Evolutionary conservation across 2,888 invertebrate species (phyloP).

Genomic region (Leptura quadrifasciata): DNA sequence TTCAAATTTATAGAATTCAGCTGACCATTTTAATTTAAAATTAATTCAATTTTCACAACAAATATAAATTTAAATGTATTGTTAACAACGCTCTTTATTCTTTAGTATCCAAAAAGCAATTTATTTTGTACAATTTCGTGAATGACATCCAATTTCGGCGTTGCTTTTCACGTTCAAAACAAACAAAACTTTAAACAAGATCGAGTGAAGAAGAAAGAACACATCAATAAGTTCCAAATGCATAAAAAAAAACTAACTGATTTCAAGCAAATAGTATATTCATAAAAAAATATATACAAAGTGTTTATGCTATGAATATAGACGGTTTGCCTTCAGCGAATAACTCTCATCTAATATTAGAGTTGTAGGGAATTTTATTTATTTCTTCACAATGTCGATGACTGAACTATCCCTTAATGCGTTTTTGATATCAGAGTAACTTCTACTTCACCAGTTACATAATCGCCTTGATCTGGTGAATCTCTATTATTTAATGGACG

Average conservation of each 20-base stretch:
- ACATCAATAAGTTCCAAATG: conserved; percentile 25
- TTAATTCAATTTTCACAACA: conserved; percentile 26
- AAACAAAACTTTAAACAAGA: conserved; percentile 40
- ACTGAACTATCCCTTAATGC: not conserved
- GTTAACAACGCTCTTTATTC: conserved; percentile 33
- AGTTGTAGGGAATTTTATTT: not conserved
- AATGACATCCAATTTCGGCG: conserved; percentile 38
- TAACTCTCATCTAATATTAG: not conserved
- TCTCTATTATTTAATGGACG: not conserved
- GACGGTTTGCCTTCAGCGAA: not conserved
- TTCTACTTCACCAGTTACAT: conserved; percentile 1
- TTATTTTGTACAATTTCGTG: conserved; percentile 35
- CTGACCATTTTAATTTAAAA: conserved; percentile 25
- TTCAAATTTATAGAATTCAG: not conserved
- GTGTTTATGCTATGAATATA: not conserved
- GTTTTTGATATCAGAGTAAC: not conserved
- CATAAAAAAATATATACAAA: not conserved
- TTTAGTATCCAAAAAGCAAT: conserved; percentile 36
- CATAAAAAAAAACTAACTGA: not conserved
- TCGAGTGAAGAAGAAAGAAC: conserved; percentile 10
- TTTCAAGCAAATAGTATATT: not conserved
- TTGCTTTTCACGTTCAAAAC: conserved; percentile 28
- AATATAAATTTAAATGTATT: conserved; percentile 26
- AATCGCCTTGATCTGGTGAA: not conserved
- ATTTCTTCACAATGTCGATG: not conserved